phyloP scores from a whole-genome alignment of 1,140 invertebrate genomes.

The Drosophila rufa region DNA sequence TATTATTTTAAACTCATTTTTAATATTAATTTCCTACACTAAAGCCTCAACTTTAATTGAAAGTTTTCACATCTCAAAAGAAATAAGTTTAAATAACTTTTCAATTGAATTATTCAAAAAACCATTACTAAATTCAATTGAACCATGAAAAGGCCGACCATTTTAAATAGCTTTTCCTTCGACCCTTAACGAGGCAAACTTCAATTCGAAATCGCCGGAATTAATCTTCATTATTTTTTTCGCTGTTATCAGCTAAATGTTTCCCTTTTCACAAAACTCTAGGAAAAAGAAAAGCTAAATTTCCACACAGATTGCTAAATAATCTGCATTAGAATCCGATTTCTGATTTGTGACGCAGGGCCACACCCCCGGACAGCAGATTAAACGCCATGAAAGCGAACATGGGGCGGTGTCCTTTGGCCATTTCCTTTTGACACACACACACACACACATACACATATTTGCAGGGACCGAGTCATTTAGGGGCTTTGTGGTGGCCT shows the following conservation, averaged over 20 bases:
- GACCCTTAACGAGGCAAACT: constrained; percentile 11
- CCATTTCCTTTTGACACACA: constrained; percentile 70
- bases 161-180: constrained; percentile 15
- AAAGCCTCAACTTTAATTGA: background rate
- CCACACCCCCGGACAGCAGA: constrained; percentile 46
- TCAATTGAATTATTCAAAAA: background rate
- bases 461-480: constrained; percentile 60
- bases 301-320: constrained; percentile 20
- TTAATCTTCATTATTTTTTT: constrained; percentile 21
- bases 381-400: constrained; percentile 42
- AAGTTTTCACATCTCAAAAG: background rate
- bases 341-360: constrained; percentile 25
- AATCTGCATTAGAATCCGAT: constrained; percentile 40
- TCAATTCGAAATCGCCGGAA: background rate
- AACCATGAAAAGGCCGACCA: background rate
- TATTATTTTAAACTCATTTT: background rate
- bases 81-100: background rate
- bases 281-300: background rate
- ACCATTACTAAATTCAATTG: constrained; percentile 8
- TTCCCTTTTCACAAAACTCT: constrained; percentile 8
- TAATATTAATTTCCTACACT: background rate
- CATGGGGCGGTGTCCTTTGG: constrained; percentile 37
- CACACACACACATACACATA: constrained; percentile 47
- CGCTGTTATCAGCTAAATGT: constrained; percentile 5
- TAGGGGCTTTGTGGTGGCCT: constrained; percentile 49